Conservation (phyloP, 2,888 invertebrate species). For the Itoplectis maculator region DNA sequence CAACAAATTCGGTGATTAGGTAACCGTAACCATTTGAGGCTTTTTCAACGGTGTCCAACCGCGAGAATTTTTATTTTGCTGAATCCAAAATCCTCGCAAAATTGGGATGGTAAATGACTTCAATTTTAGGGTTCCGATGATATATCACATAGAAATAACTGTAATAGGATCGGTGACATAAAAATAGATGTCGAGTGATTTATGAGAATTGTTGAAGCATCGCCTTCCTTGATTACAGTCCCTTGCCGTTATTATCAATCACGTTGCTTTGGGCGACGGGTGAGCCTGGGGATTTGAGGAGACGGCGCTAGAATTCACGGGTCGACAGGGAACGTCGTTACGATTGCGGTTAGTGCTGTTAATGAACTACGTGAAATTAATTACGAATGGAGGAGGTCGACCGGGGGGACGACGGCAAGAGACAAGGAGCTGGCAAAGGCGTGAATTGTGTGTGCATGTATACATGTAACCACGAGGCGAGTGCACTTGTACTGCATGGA, state of each 20-base stretch:
- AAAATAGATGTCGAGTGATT: conserved; percentile 7
- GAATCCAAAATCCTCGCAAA: neutral
- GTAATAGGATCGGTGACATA: neutral
- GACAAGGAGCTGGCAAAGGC: conserved; percentile 26
- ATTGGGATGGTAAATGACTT: neutral
- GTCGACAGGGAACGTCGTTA: conserved; percentile 38
- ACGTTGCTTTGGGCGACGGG: neutral
- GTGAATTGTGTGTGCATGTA: conserved; percentile 43
- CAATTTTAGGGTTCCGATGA: neutral
- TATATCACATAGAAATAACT: neutral
- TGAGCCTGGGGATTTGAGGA: conserved; percentile 22
- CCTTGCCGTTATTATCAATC: conserved; percentile 17
- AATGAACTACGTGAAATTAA: conserved; percentile 78
- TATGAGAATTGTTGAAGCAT: neutral
- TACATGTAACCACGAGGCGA: conserved; percentile 40
- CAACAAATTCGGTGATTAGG: neutral
- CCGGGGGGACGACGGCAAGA: conserved; percentile 65
- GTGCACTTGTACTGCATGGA: conserved; percentile 44
- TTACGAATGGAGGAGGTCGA: conserved; percentile 65
- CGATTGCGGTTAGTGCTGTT: conserved; percentile 65
- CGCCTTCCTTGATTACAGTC: conserved; percentile 15
- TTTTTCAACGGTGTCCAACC: too few relatives aligned
- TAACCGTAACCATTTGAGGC: too few relatives aligned
- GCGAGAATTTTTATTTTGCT: neutral
- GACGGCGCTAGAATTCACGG: conserved; percentile 28